Evolutionary conservation across 2,797 vertebrate species (phyloP), one percentile per base, ranked within the genome.

Genomic region (Morus bassanus): DNA sequence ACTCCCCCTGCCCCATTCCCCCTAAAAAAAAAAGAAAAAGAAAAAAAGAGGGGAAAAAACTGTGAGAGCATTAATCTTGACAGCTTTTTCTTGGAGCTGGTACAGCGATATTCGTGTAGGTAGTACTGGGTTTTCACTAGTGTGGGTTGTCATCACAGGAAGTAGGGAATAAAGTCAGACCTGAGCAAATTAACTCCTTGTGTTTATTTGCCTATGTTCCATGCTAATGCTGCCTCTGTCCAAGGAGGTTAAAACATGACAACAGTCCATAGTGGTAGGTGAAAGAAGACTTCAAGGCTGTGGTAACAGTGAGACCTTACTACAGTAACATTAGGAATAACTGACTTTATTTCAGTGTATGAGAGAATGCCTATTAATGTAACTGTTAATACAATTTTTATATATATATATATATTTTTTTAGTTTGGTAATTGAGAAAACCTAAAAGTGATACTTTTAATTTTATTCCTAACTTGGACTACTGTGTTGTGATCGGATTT

Each of bases 1-100:
- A 28, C 15, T 3, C 8, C 5, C 3, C 22, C 13, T 12, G 2
- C 16, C 10, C 6, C 13, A 27, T 7, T 12, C 8, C 11, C 7
- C 14, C 6, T 5, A 18, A 25, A 2, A 12, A 24, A 23, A 24
- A 43, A 43, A 14, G 41, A 18, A 45, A 45, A 45, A 45, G 18
- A 45, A 45, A 45, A 45, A 9, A 8, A 4, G 9, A 13, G 13
- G 13, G 21, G 2, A 5, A 37, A 33, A 50, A 27, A 3, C 18
- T n/a, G 3, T 31, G n/a, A 35, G 8, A 43, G 6, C 18, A 8
- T 50, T 59, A 30, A 7, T 51, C n/a, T 45, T 45, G 43, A 10
- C 31, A 33, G 9, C 10, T 59, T 70, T 70, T 61, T 54, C 12
- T 46, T 76, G 12, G 23, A 56, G 16, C 28, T 68, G 4, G 12